Percentiles rank a stretch among this genome's conserved stretches.
phyloP scores from a whole-genome alignment of 2,888 invertebrate species.

The Mellilla xanthometata region DNA sequence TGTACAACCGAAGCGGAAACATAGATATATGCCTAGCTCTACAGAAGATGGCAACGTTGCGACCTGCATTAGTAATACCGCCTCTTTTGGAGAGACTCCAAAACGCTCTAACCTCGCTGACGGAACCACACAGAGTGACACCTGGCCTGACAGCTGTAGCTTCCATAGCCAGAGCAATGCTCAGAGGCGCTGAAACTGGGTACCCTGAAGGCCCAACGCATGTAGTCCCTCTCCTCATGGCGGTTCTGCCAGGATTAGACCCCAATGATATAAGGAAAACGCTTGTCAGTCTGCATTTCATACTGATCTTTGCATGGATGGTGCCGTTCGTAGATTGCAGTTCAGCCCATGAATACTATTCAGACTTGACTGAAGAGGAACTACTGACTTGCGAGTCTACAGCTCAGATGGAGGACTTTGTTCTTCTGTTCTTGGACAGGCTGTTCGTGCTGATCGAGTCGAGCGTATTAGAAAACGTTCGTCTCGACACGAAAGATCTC shows the following conservation, averaged over 20 bases:
- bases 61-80: slow-evolving; percentile 93
- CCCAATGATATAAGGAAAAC: slow-evolving; percentile 93
- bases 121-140: slow-evolving; percentile 93
- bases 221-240: slow-evolving; percentile 90
- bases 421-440: slow-evolving; percentile 92
- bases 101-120: slow-evolving; percentile 91
- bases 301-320: slow-evolving; percentile 88
- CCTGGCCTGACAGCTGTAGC: slow-evolving; percentile 88
- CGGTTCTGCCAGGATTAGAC: slow-evolving; percentile 93
- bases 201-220: slow-evolving; percentile 91
- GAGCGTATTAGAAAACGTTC: slow-evolving; percentile 85
- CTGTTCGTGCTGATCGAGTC: slow-evolving; percentile 88
- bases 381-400: slow-evolving; percentile 89
- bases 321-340: slow-evolving; percentile 94
- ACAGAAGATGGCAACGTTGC: slow-evolving; percentile 88
- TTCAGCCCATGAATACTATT: slow-evolving; percentile 85
- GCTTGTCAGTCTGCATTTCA: slow-evolving; percentile 89
- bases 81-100: slow-evolving; percentile 91
- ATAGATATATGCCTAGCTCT: slow-evolving; percentile 86
- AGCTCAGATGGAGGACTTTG: slow-evolving; percentile 94
- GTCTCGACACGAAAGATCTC: slow-evolving; percentile 84
- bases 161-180: slow-evolving; percentile 86
- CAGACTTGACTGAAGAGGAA: slow-evolving; percentile 90
- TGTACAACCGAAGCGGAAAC: slow-evolving; percentile 88
- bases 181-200: slow-evolving; percentile 75